Evolutionary conservation across 2,113 vertebrate genomes (phyloP), one percentile per base, ranked within the genome.

Genomic region (Cochlearius cochlearius): DNA sequence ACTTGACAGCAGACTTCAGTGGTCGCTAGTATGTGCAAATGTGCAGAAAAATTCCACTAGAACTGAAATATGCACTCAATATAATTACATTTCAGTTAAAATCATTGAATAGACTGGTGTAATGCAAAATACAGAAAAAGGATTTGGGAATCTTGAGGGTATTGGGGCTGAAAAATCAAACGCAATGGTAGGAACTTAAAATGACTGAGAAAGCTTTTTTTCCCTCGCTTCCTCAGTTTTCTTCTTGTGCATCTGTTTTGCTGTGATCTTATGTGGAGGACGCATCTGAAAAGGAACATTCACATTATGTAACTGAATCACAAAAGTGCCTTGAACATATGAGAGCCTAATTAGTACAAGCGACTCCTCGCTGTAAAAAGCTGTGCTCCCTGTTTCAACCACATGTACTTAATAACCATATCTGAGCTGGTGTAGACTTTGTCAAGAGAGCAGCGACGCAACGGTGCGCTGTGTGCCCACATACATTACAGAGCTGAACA

Each of bases 291-390:
- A 91, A 76, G 59, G 69, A 90, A 26, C 45, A 18, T 69, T 79
- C 25, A 5, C 76, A 3, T 88, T 79, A 47, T 7, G 16, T 84
- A 84, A 74, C 50, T 58, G 82, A 88, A 90, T 75, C 76, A 93
- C 49, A 68, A 11, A 89, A 91, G 78, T 56, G 64, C 6, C 36
- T 92, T 60, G 47, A 82, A 41, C 68, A 6, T 80, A 12, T n/a
- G 74, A 64, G 43, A 83, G 41, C 38, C 64, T 92, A 60, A 89
- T 86, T 84, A 87, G 43, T 59, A 34, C 56, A 77, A 63, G 83
- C 56, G 85, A 45, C 49, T 81, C 62, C 45, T 94, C 43, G 10
- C 36, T 94, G 80, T 53, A 68, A 39, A 86, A 94, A 79, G 52
- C 86, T 75, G 25, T 49, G 41, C 32, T 93, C 63, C 20, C 36